A percentile compares a stretch with the other conserved stretches of the same genome.
Evolutionary conservation across 2,113 vertebrate genomes (phyloP).

Genomic region (Hyperopisus bebe): DNA sequence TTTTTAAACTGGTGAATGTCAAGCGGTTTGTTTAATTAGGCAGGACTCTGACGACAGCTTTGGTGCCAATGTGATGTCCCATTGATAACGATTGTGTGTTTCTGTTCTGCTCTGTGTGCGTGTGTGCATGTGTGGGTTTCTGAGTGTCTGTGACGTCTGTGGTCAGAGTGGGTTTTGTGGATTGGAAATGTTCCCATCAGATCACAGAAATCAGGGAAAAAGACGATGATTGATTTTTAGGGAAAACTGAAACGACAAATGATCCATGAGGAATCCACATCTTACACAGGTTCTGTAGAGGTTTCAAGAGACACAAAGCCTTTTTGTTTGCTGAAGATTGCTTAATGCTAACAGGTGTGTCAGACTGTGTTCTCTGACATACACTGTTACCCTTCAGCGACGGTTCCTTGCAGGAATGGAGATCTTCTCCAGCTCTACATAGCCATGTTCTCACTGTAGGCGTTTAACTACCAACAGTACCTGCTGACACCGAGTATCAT

Average conservation of each 20-base stretch:
- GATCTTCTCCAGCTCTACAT: neutral
- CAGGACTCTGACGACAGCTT: constrained; percentile 21
- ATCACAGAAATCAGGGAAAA: neutral
- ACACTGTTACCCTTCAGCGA: neutral
- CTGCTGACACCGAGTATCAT: neutral
- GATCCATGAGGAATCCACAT: neutral
- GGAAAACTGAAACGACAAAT: neutral
- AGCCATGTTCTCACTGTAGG: neutral
- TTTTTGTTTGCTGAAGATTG: neutral
- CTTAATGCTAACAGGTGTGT: neutral
- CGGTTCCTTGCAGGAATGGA: neutral
- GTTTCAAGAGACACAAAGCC: neutral
- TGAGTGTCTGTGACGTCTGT: neutral
- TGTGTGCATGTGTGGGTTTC: neutral
- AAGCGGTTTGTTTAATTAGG: constrained; percentile 15
- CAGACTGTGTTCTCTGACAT: neutral
- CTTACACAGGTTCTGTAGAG: neutral
- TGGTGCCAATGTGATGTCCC: neutral
- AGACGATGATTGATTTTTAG: neutral
- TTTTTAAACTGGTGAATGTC: neutral
- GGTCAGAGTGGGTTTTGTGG: neutral
- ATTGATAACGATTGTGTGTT: neutral
- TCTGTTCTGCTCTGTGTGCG: neutral
- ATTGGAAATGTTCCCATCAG: neutral
- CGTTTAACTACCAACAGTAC: neutral